Conservation (phyloP, 1,140 invertebrate genomes). For the Bombus cullumanus region DNA sequence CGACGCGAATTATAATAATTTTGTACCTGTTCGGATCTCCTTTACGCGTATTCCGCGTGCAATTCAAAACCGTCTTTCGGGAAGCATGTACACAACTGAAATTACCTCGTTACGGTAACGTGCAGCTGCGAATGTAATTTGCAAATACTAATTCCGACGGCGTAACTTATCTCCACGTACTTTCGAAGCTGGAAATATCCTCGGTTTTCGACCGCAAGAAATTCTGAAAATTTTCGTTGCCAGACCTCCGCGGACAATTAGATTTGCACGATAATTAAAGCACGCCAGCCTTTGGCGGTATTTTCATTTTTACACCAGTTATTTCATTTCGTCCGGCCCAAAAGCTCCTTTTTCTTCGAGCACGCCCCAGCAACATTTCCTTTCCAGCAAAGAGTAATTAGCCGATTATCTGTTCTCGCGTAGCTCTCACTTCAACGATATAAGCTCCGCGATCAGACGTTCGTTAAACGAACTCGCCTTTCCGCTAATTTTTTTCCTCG, state of each 20-base stretch:
- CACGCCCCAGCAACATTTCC: too few relatives aligned
- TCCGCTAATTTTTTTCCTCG: not conserved
- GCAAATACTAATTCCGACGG: conserved; percentile 29
- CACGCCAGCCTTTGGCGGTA: not conserved
- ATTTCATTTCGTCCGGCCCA: not conserved
- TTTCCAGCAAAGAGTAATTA: not conserved
- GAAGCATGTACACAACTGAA: conserved; percentile 16
- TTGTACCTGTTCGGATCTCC: not conserved
- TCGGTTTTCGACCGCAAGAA: not conserved
- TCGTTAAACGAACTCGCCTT: not conserved
- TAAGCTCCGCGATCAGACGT: too few relatives aligned
- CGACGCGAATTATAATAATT: not conserved
- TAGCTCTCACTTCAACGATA: not conserved
- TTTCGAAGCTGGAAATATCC: conserved; percentile 19
- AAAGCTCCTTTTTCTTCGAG: too few relatives aligned
- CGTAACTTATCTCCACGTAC: conserved; percentile 25
- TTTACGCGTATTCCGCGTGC: not conserved
- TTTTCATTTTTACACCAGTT: not conserved
- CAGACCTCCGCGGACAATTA: not conserved
- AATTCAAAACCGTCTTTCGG: not conserved
- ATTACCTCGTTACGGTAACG: conserved; percentile 28
- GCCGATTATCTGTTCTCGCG: not conserved
- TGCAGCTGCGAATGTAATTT: conserved; percentile 37
- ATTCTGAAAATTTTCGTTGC: conserved; percentile 19
- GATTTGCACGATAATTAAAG: conserved; percentile 33